Conservation (phyloP, 2,113 vertebrate genomes). For the Gallinago jamesoni region DNA sequence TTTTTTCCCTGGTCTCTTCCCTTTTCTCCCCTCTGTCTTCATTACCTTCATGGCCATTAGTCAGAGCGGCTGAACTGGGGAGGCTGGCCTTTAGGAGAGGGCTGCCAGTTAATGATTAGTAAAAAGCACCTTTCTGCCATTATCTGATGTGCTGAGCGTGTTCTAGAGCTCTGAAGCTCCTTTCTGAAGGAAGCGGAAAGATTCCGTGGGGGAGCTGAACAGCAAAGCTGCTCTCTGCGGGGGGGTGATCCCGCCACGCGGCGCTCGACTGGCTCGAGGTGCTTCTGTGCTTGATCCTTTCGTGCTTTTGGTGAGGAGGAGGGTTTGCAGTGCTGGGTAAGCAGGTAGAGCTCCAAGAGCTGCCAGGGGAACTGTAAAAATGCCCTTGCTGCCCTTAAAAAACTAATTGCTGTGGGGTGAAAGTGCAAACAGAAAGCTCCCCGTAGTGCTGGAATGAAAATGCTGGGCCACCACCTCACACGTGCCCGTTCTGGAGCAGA, state of each 20-base stretch:
- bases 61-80: constrained; percentile 33
- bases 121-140: constrained; percentile 62
- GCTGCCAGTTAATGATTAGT: constrained; percentile 45
- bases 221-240: neutral
- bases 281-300: neutral
- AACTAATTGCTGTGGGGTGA: neutral
- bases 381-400: neutral
- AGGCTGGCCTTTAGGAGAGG: constrained; percentile 56
- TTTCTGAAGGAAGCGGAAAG: constrained; percentile 5
- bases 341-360: neutral
- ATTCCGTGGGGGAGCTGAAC: neutral
- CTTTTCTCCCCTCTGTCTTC: constrained; percentile 56
- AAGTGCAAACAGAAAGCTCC: neutral
- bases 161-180: constrained; percentile 25
- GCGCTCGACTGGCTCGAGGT: neutral
- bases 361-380: neutral
- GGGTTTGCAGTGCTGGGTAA: neutral
- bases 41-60: constrained; percentile 55
- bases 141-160: constrained; percentile 21
- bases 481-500: neutral
- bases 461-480: neutral
- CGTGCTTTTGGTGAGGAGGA: neutral
- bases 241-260: neutral
- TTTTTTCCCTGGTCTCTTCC: constrained; percentile 22
- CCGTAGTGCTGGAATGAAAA: neutral